A percentile compares a stretch with the other conserved stretches of the same genome.
phyloP scores from a whole-genome alignment of 1,140 invertebrate genomes.

The Drosophila burlai region DNA sequence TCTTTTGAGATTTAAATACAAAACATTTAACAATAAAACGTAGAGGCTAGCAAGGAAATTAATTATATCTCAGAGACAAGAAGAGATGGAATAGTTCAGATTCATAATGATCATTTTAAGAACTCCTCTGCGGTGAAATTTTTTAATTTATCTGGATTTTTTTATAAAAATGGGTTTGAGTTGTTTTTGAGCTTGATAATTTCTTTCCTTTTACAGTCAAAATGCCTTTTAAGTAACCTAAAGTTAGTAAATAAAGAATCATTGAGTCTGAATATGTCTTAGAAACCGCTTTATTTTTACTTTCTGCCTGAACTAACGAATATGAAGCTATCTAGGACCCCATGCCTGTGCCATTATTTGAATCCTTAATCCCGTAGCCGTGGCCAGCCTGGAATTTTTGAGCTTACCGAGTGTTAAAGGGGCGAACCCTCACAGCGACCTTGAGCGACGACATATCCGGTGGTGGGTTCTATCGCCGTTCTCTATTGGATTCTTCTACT shows the following conservation, averaged over 20 bases:
- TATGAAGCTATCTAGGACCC: not conserved
- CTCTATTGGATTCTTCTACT: slow-evolving; percentile 40
- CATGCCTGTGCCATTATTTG: slow-evolving; percentile 1
- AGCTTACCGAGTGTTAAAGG: slow-evolving; percentile 88
- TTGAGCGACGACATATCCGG: slow-evolving; percentile 88
- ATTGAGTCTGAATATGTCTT: not conserved
- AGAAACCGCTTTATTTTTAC: not conserved
- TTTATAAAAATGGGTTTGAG: too few relatives aligned
- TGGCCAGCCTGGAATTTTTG: slow-evolving; percentile 14
- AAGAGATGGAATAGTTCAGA: too few relatives aligned
- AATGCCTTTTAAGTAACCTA: too few relatives aligned
- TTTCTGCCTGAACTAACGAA: not conserved
- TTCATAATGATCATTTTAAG: too few relatives aligned
- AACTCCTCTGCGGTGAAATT: too few relatives aligned
- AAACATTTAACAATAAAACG: too few relatives aligned
- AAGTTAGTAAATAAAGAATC: too few relatives aligned
- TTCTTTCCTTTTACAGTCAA: too few relatives aligned
- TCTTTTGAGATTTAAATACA: too few relatives aligned
- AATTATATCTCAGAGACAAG: too few relatives aligned
- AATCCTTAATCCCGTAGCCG: slow-evolving; percentile 9
- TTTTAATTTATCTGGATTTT: too few relatives aligned
- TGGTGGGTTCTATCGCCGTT: slow-evolving; percentile 39
- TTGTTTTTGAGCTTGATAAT: too few relatives aligned
- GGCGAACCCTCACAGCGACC: slow-evolving; percentile 89
- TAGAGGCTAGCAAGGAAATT: not conserved